These are phyloP conservation scores for Megalonaias nervosa DNA, from an alignment of 1,140 invertebrate genomes.

Conservation along the genomic window DNA sequence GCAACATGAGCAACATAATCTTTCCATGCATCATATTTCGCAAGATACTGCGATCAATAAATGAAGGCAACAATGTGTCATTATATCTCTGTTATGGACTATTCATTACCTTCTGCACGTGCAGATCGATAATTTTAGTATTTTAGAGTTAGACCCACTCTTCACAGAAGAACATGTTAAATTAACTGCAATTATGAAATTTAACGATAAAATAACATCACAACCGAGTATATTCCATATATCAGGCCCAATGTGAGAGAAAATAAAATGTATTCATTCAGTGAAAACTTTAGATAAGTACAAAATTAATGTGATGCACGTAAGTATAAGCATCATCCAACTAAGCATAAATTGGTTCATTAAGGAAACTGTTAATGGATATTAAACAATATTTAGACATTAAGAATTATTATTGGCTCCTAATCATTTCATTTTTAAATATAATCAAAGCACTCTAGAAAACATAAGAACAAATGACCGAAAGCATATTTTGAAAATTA, in stretches of 20 bases:
- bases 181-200: not conserved
- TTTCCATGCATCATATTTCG: not conserved
- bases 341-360: too few relatives aligned
- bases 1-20: not conserved
- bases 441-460: too few relatives aligned
- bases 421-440: too few relatives aligned
- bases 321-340: too few relatives aligned
- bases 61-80: not conserved
- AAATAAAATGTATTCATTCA: not conserved
- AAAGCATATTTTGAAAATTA: too few relatives aligned
- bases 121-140: not conserved
- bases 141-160: not conserved
- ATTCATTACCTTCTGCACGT: not conserved
- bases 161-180: not conserved
- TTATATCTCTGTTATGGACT: conserved; percentile 3
- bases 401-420: too few relatives aligned
- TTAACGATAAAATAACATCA: too few relatives aligned
- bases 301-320: not conserved
- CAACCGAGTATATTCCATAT: too few relatives aligned
- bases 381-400: too few relatives aligned
- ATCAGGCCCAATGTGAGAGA: not conserved
- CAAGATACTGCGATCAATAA: conserved; percentile 4
- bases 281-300: not conserved
- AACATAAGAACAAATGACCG: too few relatives aligned
- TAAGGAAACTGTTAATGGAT: too few relatives aligned